Conservation (phyloP, 2,113 vertebrate genomes). For the Trichomycterus rosablanca region DNA sequence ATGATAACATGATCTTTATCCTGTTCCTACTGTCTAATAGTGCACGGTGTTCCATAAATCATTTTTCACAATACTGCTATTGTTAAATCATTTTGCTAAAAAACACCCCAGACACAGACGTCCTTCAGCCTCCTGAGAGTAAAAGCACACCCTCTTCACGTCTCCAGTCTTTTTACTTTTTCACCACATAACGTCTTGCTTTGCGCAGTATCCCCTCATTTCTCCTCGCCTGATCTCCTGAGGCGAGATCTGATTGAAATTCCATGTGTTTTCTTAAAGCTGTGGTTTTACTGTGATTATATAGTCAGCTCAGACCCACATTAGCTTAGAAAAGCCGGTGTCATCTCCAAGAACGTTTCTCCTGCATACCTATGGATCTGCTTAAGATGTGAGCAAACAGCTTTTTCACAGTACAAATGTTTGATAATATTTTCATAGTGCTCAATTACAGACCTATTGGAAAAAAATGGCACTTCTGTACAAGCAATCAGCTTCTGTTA, state of each 20-base stretch:
- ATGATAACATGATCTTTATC: not conserved
- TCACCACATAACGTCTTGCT: conserved; percentile 2
- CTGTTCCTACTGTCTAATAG: no score
- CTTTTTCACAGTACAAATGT: conserved; percentile 34
- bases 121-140: not conserved
- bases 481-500: conserved; percentile 15
- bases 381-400: conserved; percentile 53
- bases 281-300: conserved; percentile 51
- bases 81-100: not conserved
- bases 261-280: conserved; percentile 35
- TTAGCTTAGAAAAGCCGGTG: conserved; percentile 48
- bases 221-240: conserved; percentile 22
- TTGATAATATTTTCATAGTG: conserved; percentile 51
- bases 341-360: conserved; percentile 54
- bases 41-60: not conserved
- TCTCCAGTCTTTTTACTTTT: not conserved
- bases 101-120: not conserved
- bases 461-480: conserved; percentile 28
- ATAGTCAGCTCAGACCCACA: conserved; percentile 41
- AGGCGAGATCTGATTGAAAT: conserved; percentile 38
- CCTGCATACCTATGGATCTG: conserved; percentile 47
- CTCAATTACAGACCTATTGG: conserved; percentile 36
- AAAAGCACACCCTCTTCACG: not conserved
- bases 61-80: not conserved
- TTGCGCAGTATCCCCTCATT: conserved; percentile 2